These are phyloP conservation scores for Tortricodes alternella DNA, from an alignment of 2,888 invertebrate genomes.

Conservation along the genomic window DNA sequence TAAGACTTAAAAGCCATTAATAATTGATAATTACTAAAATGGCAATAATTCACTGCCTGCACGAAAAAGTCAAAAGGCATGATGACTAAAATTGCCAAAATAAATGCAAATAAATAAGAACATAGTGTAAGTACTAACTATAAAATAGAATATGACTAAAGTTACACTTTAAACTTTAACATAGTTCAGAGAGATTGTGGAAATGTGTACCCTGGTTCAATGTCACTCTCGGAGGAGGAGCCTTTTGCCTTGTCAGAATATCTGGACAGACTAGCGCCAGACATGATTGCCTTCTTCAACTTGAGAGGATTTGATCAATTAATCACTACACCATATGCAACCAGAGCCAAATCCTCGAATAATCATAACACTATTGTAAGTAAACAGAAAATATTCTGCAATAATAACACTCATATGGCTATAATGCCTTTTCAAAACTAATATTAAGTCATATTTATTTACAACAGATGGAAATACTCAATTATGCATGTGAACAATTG, in stretches of 20 bases:
- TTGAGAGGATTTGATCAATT: conserved; percentile 60
- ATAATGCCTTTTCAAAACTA: neutral
- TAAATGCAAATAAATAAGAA: neutral
- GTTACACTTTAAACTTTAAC: too few relatives aligned
- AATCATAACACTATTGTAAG: conserved; percentile 66
- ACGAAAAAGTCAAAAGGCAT: too few relatives aligned
- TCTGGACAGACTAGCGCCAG: conserved; percentile 53
- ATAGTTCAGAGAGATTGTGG: conserved; percentile 48
- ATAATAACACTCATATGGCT: neutral
- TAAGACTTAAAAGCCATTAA: too few relatives aligned
- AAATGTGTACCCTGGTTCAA: conserved; percentile 54
- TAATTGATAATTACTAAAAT: too few relatives aligned
- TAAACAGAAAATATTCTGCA: neutral
- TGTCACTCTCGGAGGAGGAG: conserved; percentile 61
- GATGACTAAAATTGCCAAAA: too few relatives aligned
- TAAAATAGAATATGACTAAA: neutral
- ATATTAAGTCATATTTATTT: conserved; percentile 22
- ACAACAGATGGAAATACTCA: conserved; percentile 60
- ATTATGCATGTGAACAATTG: conserved; percentile 48
- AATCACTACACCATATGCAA: conserved; percentile 62
- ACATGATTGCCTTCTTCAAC: conserved; percentile 63
- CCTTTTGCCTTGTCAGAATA: conserved; percentile 52
- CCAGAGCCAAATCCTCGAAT: conserved; percentile 40
- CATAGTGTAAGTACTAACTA: neutral
- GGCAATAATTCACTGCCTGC: too few relatives aligned